These are phyloP conservation scores for Phrynocephalus versicolor DNA, from an alignment of 2,113 vertebrate species.

Conservation along the genomic window DNA sequence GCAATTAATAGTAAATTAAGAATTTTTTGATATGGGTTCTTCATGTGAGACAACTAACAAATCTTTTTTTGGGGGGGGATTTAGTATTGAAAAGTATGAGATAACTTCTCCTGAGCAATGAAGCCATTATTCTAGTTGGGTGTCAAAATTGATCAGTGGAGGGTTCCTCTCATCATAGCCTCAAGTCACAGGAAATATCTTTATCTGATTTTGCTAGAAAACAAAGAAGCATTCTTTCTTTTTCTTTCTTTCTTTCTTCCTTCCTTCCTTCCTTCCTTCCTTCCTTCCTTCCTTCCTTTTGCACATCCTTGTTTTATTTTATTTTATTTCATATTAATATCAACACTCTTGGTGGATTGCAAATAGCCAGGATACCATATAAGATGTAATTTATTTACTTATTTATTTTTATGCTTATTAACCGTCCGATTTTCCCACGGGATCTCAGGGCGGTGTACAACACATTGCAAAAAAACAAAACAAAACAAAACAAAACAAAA, in stretches of 20 bases:
- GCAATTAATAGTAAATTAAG: conserved; percentile 23
- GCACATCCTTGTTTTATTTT: conserved; percentile 55
- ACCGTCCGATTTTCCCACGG: too few species aligned
- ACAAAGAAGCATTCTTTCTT: background rate
- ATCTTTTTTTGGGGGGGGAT: conserved; percentile 60
- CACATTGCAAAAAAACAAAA: too few species aligned
- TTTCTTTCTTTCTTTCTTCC: too few species aligned
- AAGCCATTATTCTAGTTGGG: conserved; percentile 62
- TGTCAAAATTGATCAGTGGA: conserved; percentile 62
- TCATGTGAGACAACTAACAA: conserved; percentile 44
- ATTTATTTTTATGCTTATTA: too few species aligned
- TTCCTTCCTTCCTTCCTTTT: conserved; percentile 23
- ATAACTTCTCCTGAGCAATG: conserved; percentile 48
- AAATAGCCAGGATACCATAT: too few species aligned
- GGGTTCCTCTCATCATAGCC: conserved; percentile 57
- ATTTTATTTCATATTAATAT: too few species aligned
- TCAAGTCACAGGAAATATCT: conserved; percentile 65
- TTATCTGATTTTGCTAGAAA: conserved; percentile 27
- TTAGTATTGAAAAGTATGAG: conserved; percentile 62
- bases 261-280: too few species aligned
- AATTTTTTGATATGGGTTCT: conserved; percentile 39
- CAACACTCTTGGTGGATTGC: too few species aligned
- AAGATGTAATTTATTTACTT: too few species aligned
- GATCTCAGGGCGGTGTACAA: too few species aligned
- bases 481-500: too few species aligned